A percentile compares a stretch with the other conserved stretches of the same genome.
Evolutionary conservation across 2,888 invertebrate species (phyloP).

Genomic region (Apodemia duryi): DNA sequence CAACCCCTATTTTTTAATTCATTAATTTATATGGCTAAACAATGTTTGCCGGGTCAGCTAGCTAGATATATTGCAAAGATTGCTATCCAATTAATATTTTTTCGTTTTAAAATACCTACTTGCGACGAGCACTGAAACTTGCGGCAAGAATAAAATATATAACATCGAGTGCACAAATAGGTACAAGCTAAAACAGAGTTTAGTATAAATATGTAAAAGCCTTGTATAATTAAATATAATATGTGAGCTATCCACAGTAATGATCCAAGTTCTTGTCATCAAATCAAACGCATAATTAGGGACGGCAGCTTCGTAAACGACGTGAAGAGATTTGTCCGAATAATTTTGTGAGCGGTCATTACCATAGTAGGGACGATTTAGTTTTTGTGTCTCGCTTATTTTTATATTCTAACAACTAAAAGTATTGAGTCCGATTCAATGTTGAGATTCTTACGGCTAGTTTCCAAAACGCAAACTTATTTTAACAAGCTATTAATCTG

Average conservation of each 20-base stretch:
- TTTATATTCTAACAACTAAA: conserved; percentile 30
- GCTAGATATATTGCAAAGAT: too few species aligned
- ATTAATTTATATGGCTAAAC: too few species aligned
- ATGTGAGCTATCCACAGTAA: background rate
- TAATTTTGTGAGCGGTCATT: conserved; percentile 63
- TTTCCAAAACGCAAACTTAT: too few species aligned
- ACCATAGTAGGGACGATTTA: conserved; percentile 40
- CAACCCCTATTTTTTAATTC: too few species aligned
- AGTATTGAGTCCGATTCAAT: background rate
- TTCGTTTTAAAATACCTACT: too few species aligned
- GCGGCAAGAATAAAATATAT: too few species aligned
- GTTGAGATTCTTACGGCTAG: background rate
- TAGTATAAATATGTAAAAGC: background rate
- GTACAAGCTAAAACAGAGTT: too few species aligned
- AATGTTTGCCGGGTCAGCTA: too few species aligned
- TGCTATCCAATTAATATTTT: too few species aligned
- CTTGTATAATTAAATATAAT: background rate
- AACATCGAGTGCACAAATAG: too few species aligned
- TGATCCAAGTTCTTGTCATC: conserved; percentile 25
- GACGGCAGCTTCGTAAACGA: conserved; percentile 48
- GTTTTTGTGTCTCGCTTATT: conserved; percentile 33
- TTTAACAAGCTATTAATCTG: too few species aligned
- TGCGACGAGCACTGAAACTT: too few species aligned
- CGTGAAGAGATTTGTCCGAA: conserved; percentile 67
- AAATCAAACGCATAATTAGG: conserved; percentile 50